Evolutionary conservation across 1,140 invertebrate species (phyloP), one percentile per base, ranked within the genome.

Genomic region (Formica selysi): DNA sequence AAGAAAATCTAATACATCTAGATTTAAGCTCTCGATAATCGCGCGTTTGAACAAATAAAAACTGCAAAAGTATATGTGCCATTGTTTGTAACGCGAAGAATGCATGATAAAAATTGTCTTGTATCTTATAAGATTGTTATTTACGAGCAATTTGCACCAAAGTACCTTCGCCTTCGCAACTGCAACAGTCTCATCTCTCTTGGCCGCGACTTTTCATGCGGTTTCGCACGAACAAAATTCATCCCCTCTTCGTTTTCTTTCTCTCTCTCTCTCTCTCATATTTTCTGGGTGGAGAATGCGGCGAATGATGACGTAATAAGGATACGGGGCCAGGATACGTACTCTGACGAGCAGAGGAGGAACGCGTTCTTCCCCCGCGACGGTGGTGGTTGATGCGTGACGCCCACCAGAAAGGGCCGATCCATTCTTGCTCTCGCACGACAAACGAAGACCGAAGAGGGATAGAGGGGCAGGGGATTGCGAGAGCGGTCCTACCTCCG

Each of bases 401-500:
- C 51, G 67, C 38, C 79, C 79, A 81, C 76, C 32, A 61, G 48
- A 61, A n/a, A 74, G 65, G 44, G 41, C 57, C 79, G 86, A 59
- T 80, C 38, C 80, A 62, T 41, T 89, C 86, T 87, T 87, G 85
- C 74, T 89, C 51, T 87, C 71, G 73, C 84, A 68, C 44, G 57
- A 71, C 44, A 74, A 84, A 87, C 38, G 88, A 80, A 83, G 57
- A 84, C 68, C 65, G 71, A 44, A 48, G 65, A 11, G 85, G 79
- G 80, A 70, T 51, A 38, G 59, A 8, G 16, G 36, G 61, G 29
- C 44, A 76, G 57, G n/a, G 61, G 76, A 78, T 70, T 74, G 81
- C 74, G 61, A 44, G 41, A 38, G 62, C 73, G 76, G 90, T 93
- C n/a, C n/a, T n/a, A n/a, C n/a, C n/a, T n/a, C n/a, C n/a, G n/a